These are phyloP conservation scores for Leucoptera coffeella DNA, from an alignment of 2,888 invertebrate species.

Conservation along the genomic window DNA sequence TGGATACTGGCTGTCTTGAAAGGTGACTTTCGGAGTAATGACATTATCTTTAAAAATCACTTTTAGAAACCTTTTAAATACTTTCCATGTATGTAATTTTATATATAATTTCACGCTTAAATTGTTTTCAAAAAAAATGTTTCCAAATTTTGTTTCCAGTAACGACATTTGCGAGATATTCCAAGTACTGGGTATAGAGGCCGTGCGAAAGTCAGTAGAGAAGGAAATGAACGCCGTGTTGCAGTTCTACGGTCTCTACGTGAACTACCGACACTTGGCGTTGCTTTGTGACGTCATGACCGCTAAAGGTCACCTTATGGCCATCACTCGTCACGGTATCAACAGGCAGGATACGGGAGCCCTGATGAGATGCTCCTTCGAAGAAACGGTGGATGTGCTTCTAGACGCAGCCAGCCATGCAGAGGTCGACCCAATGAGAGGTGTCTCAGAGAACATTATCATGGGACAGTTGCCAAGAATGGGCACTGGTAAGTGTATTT, in stretches of 20 bases:
- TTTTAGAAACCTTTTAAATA: too few species aligned
- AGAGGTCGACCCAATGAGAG: slow-evolving; percentile 97
- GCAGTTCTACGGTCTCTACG: slow-evolving; percentile 99
- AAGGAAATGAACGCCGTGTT: slow-evolving; percentile 99
- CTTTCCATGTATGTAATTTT: too few species aligned
- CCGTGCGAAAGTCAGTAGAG: slow-evolving; percentile 97
- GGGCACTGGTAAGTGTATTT: slow-evolving; percentile 88
- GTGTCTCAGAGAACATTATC: slow-evolving; percentile 98
- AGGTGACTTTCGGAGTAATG: too few species aligned
- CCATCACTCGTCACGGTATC: slow-evolving; percentile 99
- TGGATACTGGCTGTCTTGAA: too few species aligned
- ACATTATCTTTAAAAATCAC: too few species aligned
- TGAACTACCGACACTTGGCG: slow-evolving; percentile 98
- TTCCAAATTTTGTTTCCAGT: too few species aligned
- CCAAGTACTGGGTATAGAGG: slow-evolving; percentile 96
- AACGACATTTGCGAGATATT: slow-evolving; percentile 99
- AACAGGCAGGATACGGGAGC: slow-evolving; percentile 98
- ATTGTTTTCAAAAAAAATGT: too few species aligned
- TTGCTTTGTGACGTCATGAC: slow-evolving; percentile 99
- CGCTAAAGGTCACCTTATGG: slow-evolving; percentile 99
- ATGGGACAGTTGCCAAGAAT: slow-evolving; percentile 96
- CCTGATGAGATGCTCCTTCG: slow-evolving; percentile 99
- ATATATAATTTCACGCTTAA: too few species aligned
- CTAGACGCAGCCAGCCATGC: slow-evolving; percentile 98
- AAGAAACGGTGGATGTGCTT: slow-evolving; percentile 98